Percentiles rank a stretch among this genome's conserved stretches.
Evolutionary conservation across 2,113 vertebrate species (phyloP).

Genomic region (Amblyornis subalaris): DNA sequence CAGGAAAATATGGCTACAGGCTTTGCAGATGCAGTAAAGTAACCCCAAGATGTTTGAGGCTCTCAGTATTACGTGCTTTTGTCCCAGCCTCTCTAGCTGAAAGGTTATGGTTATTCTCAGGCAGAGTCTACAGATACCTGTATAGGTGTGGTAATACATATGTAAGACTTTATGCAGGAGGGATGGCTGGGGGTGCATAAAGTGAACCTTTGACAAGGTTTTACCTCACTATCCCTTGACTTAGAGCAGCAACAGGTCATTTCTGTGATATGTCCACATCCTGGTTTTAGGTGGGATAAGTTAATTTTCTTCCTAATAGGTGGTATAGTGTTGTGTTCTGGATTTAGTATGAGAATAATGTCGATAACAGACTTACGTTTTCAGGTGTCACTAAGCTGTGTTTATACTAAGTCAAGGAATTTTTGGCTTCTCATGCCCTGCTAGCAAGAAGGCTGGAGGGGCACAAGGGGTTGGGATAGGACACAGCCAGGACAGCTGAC

Average conservation of each 20-base stretch:
- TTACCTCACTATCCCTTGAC: neutral
- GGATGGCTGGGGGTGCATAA: neutral
- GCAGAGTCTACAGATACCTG: neutral
- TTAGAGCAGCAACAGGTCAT: neutral
- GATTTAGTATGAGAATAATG: neutral
- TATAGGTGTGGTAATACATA: rapidly evolving
- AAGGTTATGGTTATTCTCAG: neutral
- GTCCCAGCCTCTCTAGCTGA: neutral
- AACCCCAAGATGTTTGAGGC: neutral
- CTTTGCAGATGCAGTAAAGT: rapidly evolving
- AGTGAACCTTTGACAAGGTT: neutral
- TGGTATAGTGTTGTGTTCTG: neutral
- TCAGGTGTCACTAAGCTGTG: neutral
- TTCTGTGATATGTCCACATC: neutral
- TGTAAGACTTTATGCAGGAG: neutral
- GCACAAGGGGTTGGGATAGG: neutral
- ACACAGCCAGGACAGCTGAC: neutral
- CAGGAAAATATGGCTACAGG: neutral
- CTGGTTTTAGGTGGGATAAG: neutral
- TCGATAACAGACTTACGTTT: neutral
- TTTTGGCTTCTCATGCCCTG: neutral
- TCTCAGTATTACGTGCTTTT: neutral
- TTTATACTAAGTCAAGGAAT: neutral
- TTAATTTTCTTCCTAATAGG: neutral
- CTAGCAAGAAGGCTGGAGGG: neutral